Evolutionary conservation across 2,113 vertebrate species (phyloP).

Genomic region (Ranitomeya imitator): DNA sequence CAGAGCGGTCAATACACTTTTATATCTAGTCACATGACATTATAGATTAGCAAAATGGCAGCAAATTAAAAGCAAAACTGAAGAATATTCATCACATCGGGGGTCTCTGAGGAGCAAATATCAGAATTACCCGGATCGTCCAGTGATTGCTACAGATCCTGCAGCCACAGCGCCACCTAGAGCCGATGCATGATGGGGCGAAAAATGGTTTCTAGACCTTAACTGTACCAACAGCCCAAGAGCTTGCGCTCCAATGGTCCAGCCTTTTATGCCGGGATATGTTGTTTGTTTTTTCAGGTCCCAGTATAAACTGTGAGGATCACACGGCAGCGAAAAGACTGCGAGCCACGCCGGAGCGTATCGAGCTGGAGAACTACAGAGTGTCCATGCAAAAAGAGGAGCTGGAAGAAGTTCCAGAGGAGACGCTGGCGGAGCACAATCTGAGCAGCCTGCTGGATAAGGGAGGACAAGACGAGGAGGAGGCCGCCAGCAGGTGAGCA

Average conservation of each 20-base stretch:
- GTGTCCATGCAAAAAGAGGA: conserved; percentile 86
- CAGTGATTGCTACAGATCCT: too few species aligned
- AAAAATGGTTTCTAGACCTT: too few species aligned
- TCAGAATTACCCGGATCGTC: too few species aligned
- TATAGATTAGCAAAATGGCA: too few species aligned
- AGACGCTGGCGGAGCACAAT: conserved; percentile 94
- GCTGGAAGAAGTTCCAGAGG: conserved; percentile 94
- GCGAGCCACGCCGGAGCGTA: conserved; percentile 90
- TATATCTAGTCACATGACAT: too few species aligned
- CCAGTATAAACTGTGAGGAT: conserved; percentile 85
- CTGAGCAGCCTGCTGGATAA: conserved; percentile 93
- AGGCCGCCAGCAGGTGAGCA: conserved; percentile 86
- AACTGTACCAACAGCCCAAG: not conserved
- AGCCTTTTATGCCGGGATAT: conserved; percentile 2
- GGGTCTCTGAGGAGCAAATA: too few species aligned
- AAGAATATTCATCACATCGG: too few species aligned
- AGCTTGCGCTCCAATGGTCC: not conserved
- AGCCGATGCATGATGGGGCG: too few species aligned
- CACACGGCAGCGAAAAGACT: conserved; percentile 87
- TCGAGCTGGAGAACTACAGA: conserved; percentile 96
- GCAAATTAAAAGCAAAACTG: too few species aligned
- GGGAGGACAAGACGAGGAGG: conserved; percentile 80
- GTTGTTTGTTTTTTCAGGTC: conserved; percentile 65
- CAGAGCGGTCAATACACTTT: too few species aligned
- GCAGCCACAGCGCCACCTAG: too few species aligned